Base-by-base conservation (phyloP, 53 echinoderm and acorn worm species). In the Astropecten irregularis region DNA sequence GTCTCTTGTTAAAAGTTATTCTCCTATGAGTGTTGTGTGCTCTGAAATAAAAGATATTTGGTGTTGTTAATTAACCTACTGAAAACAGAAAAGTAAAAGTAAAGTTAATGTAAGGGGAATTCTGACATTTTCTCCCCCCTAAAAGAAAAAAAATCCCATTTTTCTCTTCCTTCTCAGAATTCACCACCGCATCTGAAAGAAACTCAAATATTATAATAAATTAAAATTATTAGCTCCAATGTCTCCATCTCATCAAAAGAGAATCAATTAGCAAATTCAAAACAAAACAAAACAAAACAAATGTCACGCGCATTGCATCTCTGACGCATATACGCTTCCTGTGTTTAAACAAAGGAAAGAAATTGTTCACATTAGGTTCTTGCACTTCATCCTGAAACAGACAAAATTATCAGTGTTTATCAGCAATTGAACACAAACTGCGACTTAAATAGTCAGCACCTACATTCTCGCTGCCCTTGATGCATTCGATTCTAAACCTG, bases 381-480 rank as follows among this genome's bases (percentile, higher is more conserved):
- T n/a, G n/a, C n/a, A n/a, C 18, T 56, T 22, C 7, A 56, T 56
- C 56, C 27, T 23, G 56, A 56, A 56, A 56, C 22, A 56, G 2
- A 39, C 14, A 66, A 66, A 2, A 3, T 2, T 49, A 49, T 3
- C 1, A 2, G 1, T 8, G n/a, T 37, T 6, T 0, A n/a, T 66
- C 16, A n/a, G n/a, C n/a, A 21, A 7, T 21, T 66, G 3, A 66
- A 40, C 20, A 21, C 26, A 19, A 19, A 40, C 40, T 66, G 11
- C 89, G 68, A 40, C 90, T 85, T 30, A 90, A 40, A 44, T 29
- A 90, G 69, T 90, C 85, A 46, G 90, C 90, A 4, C 85, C 90
- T 3, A 85, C 69, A 49, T 90, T 90, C 25, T 85, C 90, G n/a
- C 60, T 81, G 13, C 85, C 85, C 60, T 70, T 77, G 37, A 90